Evolutionary conservation across 2,113 vertebrate genomes (phyloP).

Genomic region (Spea multiplicata): DNA sequence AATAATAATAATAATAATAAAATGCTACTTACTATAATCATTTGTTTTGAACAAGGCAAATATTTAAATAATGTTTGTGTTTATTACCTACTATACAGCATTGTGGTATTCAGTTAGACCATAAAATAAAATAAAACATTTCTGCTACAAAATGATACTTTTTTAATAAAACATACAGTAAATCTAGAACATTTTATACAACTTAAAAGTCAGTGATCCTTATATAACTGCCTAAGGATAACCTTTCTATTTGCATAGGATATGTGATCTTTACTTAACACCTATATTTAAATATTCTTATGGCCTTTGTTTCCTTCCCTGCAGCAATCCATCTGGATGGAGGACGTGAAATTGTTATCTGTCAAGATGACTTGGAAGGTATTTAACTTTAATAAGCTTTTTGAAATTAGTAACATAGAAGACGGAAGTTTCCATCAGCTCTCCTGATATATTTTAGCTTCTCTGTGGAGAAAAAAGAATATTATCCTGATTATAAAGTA

Average conservation of each 20-base stretch:
- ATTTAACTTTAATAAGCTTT: slow-evolving; percentile 42
- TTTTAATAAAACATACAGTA: no score
- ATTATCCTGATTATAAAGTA: slow-evolving; percentile 2
- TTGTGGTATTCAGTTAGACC: no score
- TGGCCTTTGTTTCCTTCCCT: slow-evolving; percentile 54
- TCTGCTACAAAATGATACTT: no score
- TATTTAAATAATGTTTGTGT: no score
- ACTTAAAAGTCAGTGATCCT: no score
- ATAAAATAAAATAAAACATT: no score
- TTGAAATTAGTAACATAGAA: slow-evolving; percentile 15
- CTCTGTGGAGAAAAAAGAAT: neutral
- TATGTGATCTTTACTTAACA: neutral
- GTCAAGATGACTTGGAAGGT: slow-evolving; percentile 89
- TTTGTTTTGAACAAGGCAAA: no score
- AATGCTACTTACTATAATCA: no score
- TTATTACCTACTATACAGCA: no score
- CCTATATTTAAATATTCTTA: neutral
- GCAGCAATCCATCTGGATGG: slow-evolving; percentile 81
- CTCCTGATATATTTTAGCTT: neutral
- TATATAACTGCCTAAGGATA: neutral
- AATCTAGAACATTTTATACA: no score
- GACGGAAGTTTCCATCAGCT: neutral
- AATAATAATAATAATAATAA: no score
- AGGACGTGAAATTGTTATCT: slow-evolving; percentile 76
- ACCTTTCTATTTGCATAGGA: neutral